Evolutionary conservation across 2,113 vertebrate genomes (phyloP).

Genomic region (Herpetotheres cachinnans): DNA sequence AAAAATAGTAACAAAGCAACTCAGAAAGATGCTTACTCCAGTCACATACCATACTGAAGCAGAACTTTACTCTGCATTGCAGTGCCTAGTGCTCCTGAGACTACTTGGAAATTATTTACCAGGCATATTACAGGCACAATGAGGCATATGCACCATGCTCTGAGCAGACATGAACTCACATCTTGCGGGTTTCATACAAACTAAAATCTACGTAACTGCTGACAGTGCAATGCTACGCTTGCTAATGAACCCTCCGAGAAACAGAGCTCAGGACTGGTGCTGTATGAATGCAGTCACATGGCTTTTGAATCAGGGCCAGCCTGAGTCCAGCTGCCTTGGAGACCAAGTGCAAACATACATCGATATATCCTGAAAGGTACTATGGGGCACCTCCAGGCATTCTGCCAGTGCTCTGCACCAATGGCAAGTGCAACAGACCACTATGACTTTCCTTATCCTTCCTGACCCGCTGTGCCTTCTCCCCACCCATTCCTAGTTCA

Average conservation of each 20-base stretch:
- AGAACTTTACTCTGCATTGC: neutral
- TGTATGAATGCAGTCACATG: neutral
- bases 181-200: neutral
- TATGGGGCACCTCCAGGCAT: neutral
- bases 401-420: neutral
- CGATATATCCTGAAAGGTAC: neutral
- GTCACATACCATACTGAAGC: neutral
- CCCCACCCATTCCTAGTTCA: neutral
- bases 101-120: neutral
- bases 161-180: neutral
- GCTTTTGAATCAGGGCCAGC: neutral
- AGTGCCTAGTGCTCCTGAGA: neutral
- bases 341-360: neutral
- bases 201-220: neutral
- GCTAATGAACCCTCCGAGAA: neutral
- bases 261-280: neutral
- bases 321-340: neutral
- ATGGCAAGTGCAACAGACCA: neutral
- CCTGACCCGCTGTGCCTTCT: neutral
- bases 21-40: neutral
- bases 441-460: neutral
- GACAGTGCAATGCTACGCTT: neutral
- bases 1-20: neutral
- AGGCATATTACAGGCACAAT: neutral
- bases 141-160: neutral